phyloP scores from a whole-genome alignment of 2,797 vertebrate genomes.

The Danio albolineatus region DNA sequence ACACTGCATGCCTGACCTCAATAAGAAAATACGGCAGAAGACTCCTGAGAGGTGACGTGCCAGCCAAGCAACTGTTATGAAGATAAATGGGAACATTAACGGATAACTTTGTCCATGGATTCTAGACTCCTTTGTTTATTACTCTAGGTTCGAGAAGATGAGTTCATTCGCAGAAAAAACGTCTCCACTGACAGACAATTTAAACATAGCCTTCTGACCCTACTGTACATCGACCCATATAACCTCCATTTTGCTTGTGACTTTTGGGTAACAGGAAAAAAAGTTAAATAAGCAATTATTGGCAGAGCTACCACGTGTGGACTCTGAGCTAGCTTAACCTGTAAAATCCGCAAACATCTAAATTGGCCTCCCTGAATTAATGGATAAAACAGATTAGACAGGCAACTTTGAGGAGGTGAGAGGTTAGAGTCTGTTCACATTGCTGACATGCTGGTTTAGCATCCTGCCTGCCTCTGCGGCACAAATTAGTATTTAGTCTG shows the following conservation, averaged over 20 bases:
- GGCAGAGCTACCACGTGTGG: slow-evolving; percentile 45
- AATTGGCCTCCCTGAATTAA: slow-evolving; percentile 1
- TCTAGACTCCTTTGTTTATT: neutral
- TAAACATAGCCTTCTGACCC: slow-evolving; percentile 30
- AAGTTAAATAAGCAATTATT: slow-evolving; percentile 52
- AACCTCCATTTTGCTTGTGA: slow-evolving; percentile 16
- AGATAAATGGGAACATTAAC: neutral
- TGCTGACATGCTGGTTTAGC: slow-evolving; percentile 33
- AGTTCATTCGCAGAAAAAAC: neutral
- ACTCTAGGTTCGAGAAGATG: neutral
- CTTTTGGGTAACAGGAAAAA: slow-evolving; percentile 11
- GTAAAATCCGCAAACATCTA: slow-evolving; percentile 30
- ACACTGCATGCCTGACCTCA: too few species aligned
- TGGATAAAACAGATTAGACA: slow-evolving; percentile 10
- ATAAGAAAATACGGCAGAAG: neutral
- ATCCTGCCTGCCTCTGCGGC: slow-evolving; percentile 59
- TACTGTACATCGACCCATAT: neutral
- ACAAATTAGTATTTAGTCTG: slow-evolving; percentile 79
- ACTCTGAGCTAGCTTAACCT: slow-evolving; percentile 31
- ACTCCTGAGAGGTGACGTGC: neutral
- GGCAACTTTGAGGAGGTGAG: slow-evolving; percentile 12
- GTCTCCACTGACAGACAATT: slow-evolving; percentile 1
- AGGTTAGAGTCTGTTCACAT: slow-evolving; percentile 45
- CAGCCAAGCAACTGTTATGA: neutral
- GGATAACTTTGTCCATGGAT: slow-evolving; percentile 1